Percentiles rank a stretch among this genome's conserved stretches.
phyloP scores from a whole-genome alignment of 2,113 vertebrate species.

The Tupaia tana region DNA sequence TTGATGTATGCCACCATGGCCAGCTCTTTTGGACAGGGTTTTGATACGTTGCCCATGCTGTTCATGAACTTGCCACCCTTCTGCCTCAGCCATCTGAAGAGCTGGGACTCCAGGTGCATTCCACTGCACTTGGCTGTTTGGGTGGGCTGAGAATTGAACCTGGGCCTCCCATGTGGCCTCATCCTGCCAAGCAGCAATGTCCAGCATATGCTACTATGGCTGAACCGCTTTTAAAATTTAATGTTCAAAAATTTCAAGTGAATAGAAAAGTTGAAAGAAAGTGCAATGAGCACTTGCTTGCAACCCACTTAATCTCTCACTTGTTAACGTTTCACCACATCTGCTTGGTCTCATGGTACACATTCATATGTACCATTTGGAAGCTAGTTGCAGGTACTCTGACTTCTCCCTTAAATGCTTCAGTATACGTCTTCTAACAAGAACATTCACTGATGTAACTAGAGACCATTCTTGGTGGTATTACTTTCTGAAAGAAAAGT shows the following conservation, averaged over 20 bases:
- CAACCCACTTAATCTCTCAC: background rate
- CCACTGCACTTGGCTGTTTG: no score
- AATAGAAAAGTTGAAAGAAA: background rate
- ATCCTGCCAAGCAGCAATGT: no score
- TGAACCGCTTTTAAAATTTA: background rate
- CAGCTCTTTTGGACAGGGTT: no score
- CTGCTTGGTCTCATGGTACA: background rate
- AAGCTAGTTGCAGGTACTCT: background rate
- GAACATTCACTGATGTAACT: background rate
- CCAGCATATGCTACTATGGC: no score
- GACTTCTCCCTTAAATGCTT: background rate
- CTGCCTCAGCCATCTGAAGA: no score
- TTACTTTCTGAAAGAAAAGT: constrained; percentile 38
- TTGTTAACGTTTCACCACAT: background rate
- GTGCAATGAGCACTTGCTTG: background rate
- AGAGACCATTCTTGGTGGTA: background rate
- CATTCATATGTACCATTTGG: background rate
- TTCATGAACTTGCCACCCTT: no score
- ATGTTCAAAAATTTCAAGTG: background rate
- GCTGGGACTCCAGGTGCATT: no score
- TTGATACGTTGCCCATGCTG: no score
- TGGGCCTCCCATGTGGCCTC: no score
- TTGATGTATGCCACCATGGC: no score
- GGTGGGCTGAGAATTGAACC: no score
- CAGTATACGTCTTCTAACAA: background rate